phyloP scores from a whole-genome alignment of 2,888 invertebrate species.

The Leptinotarsa tumamoca region DNA sequence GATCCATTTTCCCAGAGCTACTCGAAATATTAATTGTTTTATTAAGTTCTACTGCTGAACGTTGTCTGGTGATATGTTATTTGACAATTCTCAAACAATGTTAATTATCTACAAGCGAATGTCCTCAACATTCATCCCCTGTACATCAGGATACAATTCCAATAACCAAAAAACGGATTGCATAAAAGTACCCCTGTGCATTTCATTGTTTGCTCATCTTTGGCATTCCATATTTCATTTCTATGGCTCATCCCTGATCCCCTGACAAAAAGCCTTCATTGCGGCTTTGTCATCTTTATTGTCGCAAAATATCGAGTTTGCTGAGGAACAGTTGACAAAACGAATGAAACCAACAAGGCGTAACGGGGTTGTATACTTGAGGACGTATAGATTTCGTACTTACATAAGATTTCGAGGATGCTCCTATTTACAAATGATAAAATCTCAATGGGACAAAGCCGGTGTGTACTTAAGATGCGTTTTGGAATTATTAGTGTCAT shows the following conservation, averaged over 20 bases:
- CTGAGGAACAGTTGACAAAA: conserved; percentile 52
- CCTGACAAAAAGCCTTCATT: conserved; percentile 46
- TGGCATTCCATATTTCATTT: conserved; percentile 35
- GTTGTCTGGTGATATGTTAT: too few species aligned
- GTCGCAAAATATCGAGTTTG: conserved; percentile 60
- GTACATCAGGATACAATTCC: background rate
- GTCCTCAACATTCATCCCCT: background rate
- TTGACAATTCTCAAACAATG: too few species aligned
- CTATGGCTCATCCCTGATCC: conserved; percentile 37
- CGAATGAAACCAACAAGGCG: conserved; percentile 55
- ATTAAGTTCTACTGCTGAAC: too few species aligned
- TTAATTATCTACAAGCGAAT: too few species aligned
- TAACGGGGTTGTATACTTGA: conserved; percentile 46
- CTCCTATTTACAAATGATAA: conserved; percentile 59
- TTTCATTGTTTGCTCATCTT: conserved; percentile 36
- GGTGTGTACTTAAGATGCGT: conserved; percentile 49
- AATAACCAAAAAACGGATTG: conserved; percentile 7
- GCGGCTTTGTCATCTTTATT: conserved; percentile 58
- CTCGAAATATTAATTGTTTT: too few species aligned
- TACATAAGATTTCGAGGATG: conserved; percentile 39
- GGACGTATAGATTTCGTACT: conserved; percentile 41
- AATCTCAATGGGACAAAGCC: conserved; percentile 54
- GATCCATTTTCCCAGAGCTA: too few species aligned
- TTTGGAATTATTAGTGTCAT: conserved; percentile 55
- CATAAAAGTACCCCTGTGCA: conserved; percentile 15